Base-by-base conservation (phyloP, 2,797 vertebrate genomes). In the Gila robusta region DNA sequence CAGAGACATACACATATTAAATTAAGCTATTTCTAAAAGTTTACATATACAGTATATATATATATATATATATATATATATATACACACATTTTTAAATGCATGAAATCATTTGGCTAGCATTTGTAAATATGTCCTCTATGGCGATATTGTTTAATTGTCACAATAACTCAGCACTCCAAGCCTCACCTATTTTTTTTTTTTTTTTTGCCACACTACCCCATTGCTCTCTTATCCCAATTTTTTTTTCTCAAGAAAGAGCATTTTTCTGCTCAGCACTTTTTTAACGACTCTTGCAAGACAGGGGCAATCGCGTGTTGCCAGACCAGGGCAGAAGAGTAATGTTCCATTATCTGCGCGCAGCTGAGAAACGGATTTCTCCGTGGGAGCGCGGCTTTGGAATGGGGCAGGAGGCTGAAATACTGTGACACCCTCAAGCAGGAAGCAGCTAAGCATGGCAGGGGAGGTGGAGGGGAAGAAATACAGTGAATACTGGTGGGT, bases 301-400 rank as follows among this genome's bases (percentile, higher is more conserved):
- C 87, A 83, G 82, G 76, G 52, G 56, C 73, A 69, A 73, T 83
- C 32, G 26, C 64, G 64, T 72, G 59, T 77, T 71, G 70, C 83
- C 81, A 59, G 82, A 81, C 87, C 82, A 70, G 70, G 86, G 83
- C 88, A 70, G 79, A 89, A 89, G 88, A 89, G 84, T 88, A 84
- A 91, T 90, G 86, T 84, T 82, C 88, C 66, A 79, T 84, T 89
- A 84, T 91, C 90, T 87, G 86, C 83, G 28, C 49, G 79, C 82
- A 86, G 79, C 89, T 90, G 87, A 72, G 14, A 84, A 90, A 82
- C 64, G 41, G 88, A 85, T 86, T 86, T 88, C 67, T 87, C 72
- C 1, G 35, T 77, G 79, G 79, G 73, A 71, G 72, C 73, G 0
- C 41, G 0, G 35, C 83, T 85, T 78, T 56, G 47, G 76, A 83